Conservation (phyloP, 2,888 invertebrate species). For the Trissoscelio sp. region DNA sequence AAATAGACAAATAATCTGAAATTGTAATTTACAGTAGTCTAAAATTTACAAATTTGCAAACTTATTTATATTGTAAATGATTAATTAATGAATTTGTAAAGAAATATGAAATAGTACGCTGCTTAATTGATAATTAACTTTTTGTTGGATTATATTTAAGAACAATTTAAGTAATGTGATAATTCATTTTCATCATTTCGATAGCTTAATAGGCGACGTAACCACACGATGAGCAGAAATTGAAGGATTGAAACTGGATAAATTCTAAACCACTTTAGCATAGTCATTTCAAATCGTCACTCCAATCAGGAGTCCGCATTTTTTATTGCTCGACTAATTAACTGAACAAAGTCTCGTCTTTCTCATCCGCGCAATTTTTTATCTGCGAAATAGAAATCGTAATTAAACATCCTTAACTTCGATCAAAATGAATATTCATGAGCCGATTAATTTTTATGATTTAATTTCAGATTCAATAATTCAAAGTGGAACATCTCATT, state of each 20-base stretch:
- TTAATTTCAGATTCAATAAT: conserved; percentile 52
- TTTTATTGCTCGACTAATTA: no score
- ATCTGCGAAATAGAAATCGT: conserved; percentile 9
- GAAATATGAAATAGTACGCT: no score
- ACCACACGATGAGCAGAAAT: conserved; percentile 40
- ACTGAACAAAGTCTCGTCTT: no score
- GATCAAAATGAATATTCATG: conserved; percentile 43
- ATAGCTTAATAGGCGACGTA: conserved; percentile 26
- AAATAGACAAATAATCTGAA: no score
- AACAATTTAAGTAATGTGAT: conserved; percentile 14
- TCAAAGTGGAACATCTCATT: conserved; percentile 18
- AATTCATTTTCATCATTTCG: conserved; percentile 46
- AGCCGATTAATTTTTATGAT: conserved; percentile 55
- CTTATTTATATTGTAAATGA: no score
- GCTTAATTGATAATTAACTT: not conserved
- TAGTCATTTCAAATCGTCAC: conserved; percentile 25
- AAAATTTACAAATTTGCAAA: no score
- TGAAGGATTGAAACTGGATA: conserved; percentile 41
- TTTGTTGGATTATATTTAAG: not conserved
- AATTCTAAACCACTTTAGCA: conserved; percentile 38
- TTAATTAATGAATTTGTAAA: no score
- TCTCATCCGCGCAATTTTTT: no score
- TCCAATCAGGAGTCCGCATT: no score
- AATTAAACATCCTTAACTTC: conserved; percentile 38
- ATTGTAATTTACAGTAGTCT: no score